Conservation (phyloP, 1,140 invertebrate species). For the Tetramorium parvispinum region DNA sequence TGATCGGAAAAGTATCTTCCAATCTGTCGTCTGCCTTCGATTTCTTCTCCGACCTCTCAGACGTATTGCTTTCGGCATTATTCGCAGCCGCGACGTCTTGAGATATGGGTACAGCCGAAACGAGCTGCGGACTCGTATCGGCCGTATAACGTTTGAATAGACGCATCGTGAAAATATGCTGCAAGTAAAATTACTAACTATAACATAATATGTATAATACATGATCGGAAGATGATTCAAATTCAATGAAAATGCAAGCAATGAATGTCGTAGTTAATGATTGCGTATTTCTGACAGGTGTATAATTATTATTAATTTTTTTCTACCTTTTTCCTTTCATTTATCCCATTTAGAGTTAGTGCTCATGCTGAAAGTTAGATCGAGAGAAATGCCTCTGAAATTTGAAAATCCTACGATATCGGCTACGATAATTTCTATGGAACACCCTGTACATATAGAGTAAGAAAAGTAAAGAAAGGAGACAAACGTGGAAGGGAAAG, state of each 20-base stretch:
- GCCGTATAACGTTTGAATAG: conserved; percentile 85
- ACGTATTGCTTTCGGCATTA: conserved; percentile 28
- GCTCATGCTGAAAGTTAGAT: not conserved
- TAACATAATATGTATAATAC: not conserved
- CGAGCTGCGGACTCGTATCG: conserved; percentile 86
- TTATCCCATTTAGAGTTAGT: not conserved
- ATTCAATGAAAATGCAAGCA: not conserved
- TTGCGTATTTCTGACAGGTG: not conserved
- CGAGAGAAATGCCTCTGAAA: not conserved
- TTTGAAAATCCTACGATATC: conserved; percentile 14
- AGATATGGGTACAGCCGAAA: conserved; percentile 85
- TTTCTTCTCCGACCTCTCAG: not conserved
- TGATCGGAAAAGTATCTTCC: not conserved
- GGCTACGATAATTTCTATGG: conserved; percentile 49
- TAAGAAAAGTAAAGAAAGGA: conserved; percentile 47
- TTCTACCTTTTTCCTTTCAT: not conserved
- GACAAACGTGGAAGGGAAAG: conserved; percentile 48
- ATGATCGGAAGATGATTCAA: not conserved
- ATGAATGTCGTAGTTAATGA: not conserved
- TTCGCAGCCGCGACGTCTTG: conserved; percentile 77
- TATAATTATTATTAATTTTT: not conserved
- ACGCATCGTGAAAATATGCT: conserved; percentile 83
- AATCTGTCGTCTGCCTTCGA: conserved; percentile 20
- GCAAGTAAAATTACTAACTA: conserved; percentile 57
- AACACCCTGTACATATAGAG: conserved; percentile 26